Conservation (phyloP, 2,113 vertebrate species). For the Apteryx mantelli region DNA sequence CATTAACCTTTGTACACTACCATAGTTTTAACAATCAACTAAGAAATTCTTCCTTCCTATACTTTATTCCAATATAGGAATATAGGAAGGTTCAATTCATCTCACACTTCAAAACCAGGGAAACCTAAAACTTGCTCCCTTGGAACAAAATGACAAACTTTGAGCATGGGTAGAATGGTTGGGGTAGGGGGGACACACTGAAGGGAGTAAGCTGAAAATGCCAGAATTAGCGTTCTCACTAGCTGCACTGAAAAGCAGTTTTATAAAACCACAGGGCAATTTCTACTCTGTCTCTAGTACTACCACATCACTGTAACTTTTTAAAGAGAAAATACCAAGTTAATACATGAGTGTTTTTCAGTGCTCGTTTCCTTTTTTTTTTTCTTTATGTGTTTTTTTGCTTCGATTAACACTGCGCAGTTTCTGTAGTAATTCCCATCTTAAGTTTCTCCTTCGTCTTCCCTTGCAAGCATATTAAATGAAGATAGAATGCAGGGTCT, state of each 20-base stretch:
- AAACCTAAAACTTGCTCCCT: not conserved
- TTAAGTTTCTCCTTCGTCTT: not conserved
- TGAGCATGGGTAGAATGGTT: not conserved
- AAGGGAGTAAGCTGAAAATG: not conserved
- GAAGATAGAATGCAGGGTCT: not conserved
- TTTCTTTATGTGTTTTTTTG: not conserved
- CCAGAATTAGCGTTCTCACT: not conserved
- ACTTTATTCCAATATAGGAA: not conserved
- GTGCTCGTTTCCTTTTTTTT: not conserved
- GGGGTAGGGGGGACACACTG: no score
- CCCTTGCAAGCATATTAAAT: not conserved
- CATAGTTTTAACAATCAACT: not conserved
- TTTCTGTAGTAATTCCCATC: not conserved
- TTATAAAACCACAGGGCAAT: not conserved
- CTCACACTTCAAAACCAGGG: not conserved
- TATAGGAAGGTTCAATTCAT: not conserved
- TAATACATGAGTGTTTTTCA: rapidly evolving
- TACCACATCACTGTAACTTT: no score
- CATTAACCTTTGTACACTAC: not conserved
- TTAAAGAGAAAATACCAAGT: not conserved
- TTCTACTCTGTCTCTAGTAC: not conserved
- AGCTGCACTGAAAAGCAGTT: not conserved
- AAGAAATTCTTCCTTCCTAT: not conserved
- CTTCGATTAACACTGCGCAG: not conserved
- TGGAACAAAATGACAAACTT: not conserved